A percentile compares a stretch with the other conserved stretches of the same genome.
Evolutionary conservation across 2,888 invertebrate genomes (phyloP).

Genomic region (Tachystola acroxantha): DNA sequence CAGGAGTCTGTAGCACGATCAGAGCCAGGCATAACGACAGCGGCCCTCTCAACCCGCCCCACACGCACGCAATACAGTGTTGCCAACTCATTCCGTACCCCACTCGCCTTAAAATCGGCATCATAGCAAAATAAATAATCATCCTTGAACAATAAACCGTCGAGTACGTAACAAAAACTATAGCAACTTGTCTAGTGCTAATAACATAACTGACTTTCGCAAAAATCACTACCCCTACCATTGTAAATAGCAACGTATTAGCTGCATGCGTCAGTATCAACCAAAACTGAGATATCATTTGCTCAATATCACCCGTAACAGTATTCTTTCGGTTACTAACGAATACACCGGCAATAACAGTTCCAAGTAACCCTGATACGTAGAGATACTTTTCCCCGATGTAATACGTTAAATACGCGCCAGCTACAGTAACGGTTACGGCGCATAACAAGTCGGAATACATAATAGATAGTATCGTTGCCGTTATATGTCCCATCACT

Average conservation of each 20-base stretch:
- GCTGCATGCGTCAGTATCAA: slow-evolving; percentile 47
- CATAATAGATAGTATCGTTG: slow-evolving; percentile 46
- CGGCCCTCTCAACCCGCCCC: slow-evolving; percentile 81
- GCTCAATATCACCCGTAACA: slow-evolving; percentile 58
- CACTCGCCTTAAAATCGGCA: slow-evolving; percentile 67
- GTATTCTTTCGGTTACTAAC: slow-evolving; percentile 56
- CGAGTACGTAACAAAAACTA: slow-evolving; percentile 63
- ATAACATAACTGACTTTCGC: slow-evolving; percentile 67
- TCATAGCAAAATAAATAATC: slow-evolving; percentile 68
- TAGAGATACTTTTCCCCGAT: slow-evolving; percentile 64
- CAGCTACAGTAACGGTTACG: slow-evolving; percentile 51
- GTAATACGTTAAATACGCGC: slow-evolving; percentile 59
- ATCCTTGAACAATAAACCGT: slow-evolving; percentile 65
- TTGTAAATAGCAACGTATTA: slow-evolving; percentile 79
- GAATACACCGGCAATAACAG: slow-evolving; percentile 53
- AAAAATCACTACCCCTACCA: slow-evolving; percentile 79
- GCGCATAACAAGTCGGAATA: slow-evolving; percentile 58
- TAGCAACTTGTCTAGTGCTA: slow-evolving; percentile 49
- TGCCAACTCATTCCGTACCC: slow-evolving; percentile 80
- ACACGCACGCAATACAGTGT: slow-evolving; percentile 76
- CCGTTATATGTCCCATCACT: slow-evolving; percentile 54
- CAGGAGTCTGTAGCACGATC: slow-evolving; percentile 66
- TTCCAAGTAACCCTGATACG: slow-evolving; percentile 57
- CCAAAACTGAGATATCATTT: slow-evolving; percentile 53
- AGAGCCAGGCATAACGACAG: slow-evolving; percentile 78